Percentiles rank a stretch among this genome's conserved stretches.
phyloP scores from a whole-genome alignment of 2,113 vertebrate genomes.

The Proterorhinus semilunaris region DNA sequence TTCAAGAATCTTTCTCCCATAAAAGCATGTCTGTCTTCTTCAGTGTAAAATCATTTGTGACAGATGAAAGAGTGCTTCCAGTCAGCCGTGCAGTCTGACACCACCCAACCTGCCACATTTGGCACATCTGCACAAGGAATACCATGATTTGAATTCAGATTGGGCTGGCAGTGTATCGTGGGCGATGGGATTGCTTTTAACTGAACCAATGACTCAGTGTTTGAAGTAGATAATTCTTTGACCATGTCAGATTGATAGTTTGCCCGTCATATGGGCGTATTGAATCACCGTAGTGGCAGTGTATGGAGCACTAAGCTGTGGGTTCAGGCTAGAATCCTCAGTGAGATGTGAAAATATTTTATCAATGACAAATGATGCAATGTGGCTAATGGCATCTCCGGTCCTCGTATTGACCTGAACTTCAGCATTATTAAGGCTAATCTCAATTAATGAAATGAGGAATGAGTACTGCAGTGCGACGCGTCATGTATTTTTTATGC shows the following conservation, averaged over 20 bases:
- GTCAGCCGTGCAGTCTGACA: constrained; percentile 22
- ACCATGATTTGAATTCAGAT: constrained; percentile 53
- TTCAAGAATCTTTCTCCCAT: constrained; percentile 25
- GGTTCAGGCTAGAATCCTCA: constrained; percentile 11
- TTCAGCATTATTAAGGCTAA: neutral
- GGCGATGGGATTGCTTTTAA: neutral
- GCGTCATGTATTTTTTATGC: constrained; percentile 15
- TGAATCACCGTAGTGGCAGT: constrained; percentile 8
- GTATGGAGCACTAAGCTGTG: constrained; percentile 15
- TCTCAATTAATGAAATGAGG: constrained; percentile 5
- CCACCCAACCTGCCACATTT: neutral
- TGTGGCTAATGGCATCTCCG: neutral
- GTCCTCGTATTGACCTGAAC: neutral
- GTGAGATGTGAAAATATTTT: neutral
- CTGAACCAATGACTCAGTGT: too few relatives aligned
- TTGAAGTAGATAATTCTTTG: neutral
- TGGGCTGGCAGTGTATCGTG: constrained; percentile 42
- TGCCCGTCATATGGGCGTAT: neutral
- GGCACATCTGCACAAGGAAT: constrained; percentile 20
- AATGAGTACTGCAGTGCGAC: constrained; percentile 11
- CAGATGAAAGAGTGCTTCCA: constrained; percentile 25
- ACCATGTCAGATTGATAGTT: neutral
- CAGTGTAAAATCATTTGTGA: constrained; percentile 51
- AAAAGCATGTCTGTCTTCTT: constrained; percentile 14
- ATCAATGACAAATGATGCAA: neutral